A percentile compares a stretch with the other conserved stretches of the same genome.
Conservation (phyloP, 2,888 invertebrate species). For the Nomada lathburiana region DNA sequence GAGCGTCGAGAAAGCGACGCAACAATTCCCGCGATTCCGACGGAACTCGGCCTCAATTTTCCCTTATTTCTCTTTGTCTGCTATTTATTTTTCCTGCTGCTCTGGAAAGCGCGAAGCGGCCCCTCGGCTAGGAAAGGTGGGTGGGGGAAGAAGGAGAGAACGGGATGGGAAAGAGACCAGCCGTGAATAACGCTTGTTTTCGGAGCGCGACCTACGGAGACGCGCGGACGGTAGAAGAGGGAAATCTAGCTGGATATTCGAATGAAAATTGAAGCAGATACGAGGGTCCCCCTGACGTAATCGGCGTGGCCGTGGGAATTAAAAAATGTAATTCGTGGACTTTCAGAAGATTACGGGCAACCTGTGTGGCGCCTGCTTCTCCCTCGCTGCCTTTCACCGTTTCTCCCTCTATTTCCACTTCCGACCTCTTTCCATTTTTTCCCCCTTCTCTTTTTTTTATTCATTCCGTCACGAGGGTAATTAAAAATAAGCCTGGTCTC, state of each 20-base stretch:
- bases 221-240: conserved; percentile 26
- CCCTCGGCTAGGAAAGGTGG: neutral
- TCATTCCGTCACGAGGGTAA: conserved; percentile 40
- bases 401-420: neutral
- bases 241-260: conserved; percentile 39
- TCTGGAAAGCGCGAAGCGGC: neutral
- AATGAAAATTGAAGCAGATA: conserved; percentile 47
- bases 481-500: conserved; percentile 48
- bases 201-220: conserved; percentile 37
- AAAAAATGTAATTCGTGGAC: conserved; percentile 67
- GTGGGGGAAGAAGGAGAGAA: neutral
- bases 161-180: conserved; percentile 11
- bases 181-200: conserved; percentile 58
- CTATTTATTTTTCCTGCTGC: conserved; percentile 1
- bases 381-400: neutral
- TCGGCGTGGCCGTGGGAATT: conserved; percentile 63
- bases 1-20: conserved; percentile 27
- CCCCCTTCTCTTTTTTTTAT: neutral
- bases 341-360: conserved; percentile 59
- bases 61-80: conserved; percentile 7
- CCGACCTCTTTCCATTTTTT: neutral
- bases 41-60: conserved; percentile 24
- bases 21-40: conserved; percentile 46
- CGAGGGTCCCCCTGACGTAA: conserved; percentile 57
- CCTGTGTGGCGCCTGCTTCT: neutral